A percentile compares a stretch with the other conserved stretches of the same genome.
These are phyloP conservation scores for Tricholauxania praeusta DNA, from an alignment of 2,888 invertebrate genomes.

Conservation along the genomic window DNA sequence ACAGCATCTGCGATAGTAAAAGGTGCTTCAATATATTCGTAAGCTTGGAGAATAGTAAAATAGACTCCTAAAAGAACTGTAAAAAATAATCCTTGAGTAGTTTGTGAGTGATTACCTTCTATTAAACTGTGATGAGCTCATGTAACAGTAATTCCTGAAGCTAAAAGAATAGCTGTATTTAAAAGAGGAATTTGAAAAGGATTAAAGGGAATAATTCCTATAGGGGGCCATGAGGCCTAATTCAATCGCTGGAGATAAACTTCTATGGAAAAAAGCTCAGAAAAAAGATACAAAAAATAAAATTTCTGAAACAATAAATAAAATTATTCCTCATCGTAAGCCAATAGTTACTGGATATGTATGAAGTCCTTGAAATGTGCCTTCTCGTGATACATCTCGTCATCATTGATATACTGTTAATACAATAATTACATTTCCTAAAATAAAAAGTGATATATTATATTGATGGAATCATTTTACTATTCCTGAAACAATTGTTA, in stretches of 20 bases:
- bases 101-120: slow-evolving; percentile 69
- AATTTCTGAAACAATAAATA: slow-evolving; percentile 80
- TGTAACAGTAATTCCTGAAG: slow-evolving; percentile 78
- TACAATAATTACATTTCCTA: slow-evolving; percentile 64
- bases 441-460: slow-evolving; percentile 69
- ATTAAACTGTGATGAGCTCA: slow-evolving; percentile 73
- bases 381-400: slow-evolving; percentile 78
- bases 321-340: slow-evolving; percentile 77
- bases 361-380: slow-evolving; percentile 76
- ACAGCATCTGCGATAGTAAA: slow-evolving; percentile 74
- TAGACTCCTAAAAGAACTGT: slow-evolving; percentile 74
- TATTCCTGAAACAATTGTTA: slow-evolving; percentile 72
- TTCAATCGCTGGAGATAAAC: slow-evolving; percentile 71
- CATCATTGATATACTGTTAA: slow-evolving; percentile 74
- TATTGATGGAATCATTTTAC: slow-evolving; percentile 75
- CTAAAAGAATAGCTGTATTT: slow-evolving; percentile 80
- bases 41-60: slow-evolving; percentile 76
- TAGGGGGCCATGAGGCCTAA: slow-evolving; percentile 76
- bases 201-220: slow-evolving; percentile 74
- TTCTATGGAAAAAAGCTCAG: slow-evolving; percentile 67
- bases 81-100: slow-evolving; percentile 68
- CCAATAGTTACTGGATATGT: slow-evolving; percentile 72
- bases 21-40: slow-evolving; percentile 76
- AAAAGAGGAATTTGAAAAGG: slow-evolving; percentile 78
- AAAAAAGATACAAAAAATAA: slow-evolving; percentile 75